A percentile compares a stretch with the other conserved stretches of the same genome.
Conservation (phyloP, 1,140 invertebrate genomes). For the Bombus ignitus region DNA sequence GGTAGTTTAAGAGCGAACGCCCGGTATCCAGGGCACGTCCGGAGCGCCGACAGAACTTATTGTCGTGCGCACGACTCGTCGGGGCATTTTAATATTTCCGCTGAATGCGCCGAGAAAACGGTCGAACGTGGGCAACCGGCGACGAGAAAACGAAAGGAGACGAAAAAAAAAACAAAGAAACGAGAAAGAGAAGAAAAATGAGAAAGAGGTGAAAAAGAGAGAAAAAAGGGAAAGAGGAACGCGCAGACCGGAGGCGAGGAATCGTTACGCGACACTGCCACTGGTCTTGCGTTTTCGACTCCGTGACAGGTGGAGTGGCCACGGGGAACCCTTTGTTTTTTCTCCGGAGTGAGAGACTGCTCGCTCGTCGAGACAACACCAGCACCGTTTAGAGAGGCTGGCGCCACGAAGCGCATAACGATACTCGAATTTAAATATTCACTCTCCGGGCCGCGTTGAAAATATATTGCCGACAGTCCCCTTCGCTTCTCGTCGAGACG, state of each 20-base stretch:
- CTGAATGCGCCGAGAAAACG: slow-evolving; percentile 62
- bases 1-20: slow-evolving; percentile 67
- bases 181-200: neutral
- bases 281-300: slow-evolving; percentile 64
- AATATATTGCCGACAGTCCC: slow-evolving; percentile 2
- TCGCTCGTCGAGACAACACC: slow-evolving; percentile 31
- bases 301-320: slow-evolving; percentile 40
- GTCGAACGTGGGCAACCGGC: slow-evolving; percentile 27
- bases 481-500: neutral
- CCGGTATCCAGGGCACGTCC: slow-evolving; percentile 78
- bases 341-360: neutral
- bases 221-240: slow-evolving; percentile 12
- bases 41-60: slow-evolving; percentile 74
- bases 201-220: neutral
- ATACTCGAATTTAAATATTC: slow-evolving; percentile 60
- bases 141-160: neutral
- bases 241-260: slow-evolving; percentile 46
- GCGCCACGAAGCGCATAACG: slow-evolving; percentile 62
- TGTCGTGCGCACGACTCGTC: slow-evolving; percentile 71
- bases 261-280: slow-evolving; percentile 62
- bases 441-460: neutral
- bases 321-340: slow-evolving; percentile 35
- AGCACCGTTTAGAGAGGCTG: slow-evolving; percentile 49
- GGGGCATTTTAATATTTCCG: slow-evolving; percentile 76
- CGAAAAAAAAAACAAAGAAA: neutral